Base-by-base conservation (phyloP, 2,888 invertebrate genomes). In the Lumbricus terrestris region DNA sequence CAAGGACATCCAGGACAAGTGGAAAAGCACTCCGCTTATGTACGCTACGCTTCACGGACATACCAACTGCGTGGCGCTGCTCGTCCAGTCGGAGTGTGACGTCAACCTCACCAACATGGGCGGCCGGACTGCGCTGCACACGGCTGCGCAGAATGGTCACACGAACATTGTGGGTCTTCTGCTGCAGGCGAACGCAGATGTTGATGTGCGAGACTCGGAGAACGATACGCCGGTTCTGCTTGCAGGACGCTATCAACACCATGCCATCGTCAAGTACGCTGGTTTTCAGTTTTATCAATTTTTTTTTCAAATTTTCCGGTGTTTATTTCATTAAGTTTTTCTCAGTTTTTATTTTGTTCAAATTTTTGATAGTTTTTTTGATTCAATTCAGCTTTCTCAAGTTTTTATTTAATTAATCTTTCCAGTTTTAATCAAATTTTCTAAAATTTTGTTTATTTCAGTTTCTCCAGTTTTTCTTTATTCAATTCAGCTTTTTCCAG, bases 11-110 rank as follows among this genome's bases (percentile, higher is more conserved):
- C 37, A 42, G 85, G 90, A 91, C 82, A 88, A 85, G 47, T 91
- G 91, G 91, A 40, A 69, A 16, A 91, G 90, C 69, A 90, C 91
- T 16, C 90, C 91, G 6, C 90, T 91, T 34, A 90, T 90, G 90
- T 90, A 91, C 35, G 91, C 91, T 0, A 91, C 90, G 20, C 42
- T 91, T n/a, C 90, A 91, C 35, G 89, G 89, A 34, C 90, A 90
- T 85, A 33, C 37, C 38, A 88, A 90, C 37, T 69, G 82, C 35
- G 91, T 90, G n/a, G 89, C 88, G 29, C 88, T 89, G 34, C 90
- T 91, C 6, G 47, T 90, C 13, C 38, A 91, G 47, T 42, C 88
- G 20, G 29, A 37, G 5, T 91, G 91, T 40, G 88, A 90, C 37
- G 89, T 90, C 20, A 88, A 90, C 34, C 47, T 54, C 29, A 54